Base-by-base conservation (phyloP, 2,888 invertebrate genomes). In the Anodontia alba region DNA sequence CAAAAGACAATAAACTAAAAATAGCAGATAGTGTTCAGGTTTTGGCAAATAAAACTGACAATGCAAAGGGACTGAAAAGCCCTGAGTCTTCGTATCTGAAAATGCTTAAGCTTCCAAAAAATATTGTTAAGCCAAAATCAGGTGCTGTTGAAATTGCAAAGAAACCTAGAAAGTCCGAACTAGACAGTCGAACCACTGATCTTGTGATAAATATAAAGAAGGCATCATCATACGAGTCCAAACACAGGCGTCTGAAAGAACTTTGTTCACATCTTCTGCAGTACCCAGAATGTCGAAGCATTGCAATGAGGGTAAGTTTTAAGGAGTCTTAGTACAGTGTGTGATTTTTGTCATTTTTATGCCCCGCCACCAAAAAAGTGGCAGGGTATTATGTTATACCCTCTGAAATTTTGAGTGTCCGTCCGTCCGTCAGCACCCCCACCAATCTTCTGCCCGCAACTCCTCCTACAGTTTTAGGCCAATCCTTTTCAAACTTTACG, bases 211-310 rank as follows among this genome's bases (percentile, higher is more conserved):
- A 86, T 66, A 69, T 93, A 26, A 87, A 87, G 38, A 78, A 78
- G 31, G 91, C 92, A 0, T 81, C 81, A 33, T 89, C 91, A 10
- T 57, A 75, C 5, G 95, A 95, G 26, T 96, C 96, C 2, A 96
- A 95, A 85, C 94, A 96, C 83, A 95, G 95, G 72, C 95, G 97
- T 88, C 94, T 97, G 0, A 96, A 97, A 90, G 96, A 97, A 90
- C 95, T 98, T 68, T 96, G 97, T 54, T 94, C 95, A 0, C 97
- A 98, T 93, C 94, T 98, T n/a, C 95, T 96, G 86, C 96, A 96
- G 88, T 97, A 96, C 94, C 97, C 97, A 0, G 96, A 97, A 90
- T 96, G 97, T 2, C 95, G 96, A 89, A 96, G 96, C 92, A 95
- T 96, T 84, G 97, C 97, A 85, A 96, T 97, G 67, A 97, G 97